These are phyloP conservation scores for Trochalopteron elliotii DNA, from an alignment of 2,113 vertebrate genomes.

Conservation along the genomic window DNA sequence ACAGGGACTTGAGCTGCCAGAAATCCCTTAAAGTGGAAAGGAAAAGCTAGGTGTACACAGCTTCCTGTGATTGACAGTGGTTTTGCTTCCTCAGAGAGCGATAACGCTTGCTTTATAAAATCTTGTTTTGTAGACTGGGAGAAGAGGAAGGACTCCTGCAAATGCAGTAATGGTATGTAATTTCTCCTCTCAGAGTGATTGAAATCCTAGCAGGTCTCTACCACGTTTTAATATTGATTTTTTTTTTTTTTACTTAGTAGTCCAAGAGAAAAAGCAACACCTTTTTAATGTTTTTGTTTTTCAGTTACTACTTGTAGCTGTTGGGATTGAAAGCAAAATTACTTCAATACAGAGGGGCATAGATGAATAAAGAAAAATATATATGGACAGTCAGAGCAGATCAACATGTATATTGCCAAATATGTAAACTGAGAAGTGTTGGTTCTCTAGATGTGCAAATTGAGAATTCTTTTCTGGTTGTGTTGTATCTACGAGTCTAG, in stretches of 20 bases:
- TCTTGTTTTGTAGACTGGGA: constrained; percentile 72
- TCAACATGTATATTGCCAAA: background rate
- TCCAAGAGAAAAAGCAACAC: background rate
- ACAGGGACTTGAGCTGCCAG: background rate
- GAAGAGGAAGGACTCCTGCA: constrained; percentile 60
- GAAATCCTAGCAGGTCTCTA: background rate
- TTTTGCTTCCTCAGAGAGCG: constrained; percentile 40
- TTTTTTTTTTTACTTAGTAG: background rate
- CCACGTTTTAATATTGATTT: background rate
- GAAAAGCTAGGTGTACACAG: background rate
- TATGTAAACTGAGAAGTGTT: background rate
- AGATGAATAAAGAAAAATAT: background rate
- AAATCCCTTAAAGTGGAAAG: background rate
- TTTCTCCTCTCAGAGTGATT: constrained; percentile 26
- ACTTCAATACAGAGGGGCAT: background rate
- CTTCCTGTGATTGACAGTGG: constrained; percentile 69
- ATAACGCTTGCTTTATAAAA: constrained; percentile 63
- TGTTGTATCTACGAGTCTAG: background rate
- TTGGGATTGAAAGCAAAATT: background rate
- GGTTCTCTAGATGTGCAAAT: background rate
- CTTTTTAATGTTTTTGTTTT: background rate
- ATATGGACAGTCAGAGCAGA: background rate
- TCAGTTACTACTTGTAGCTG: background rate
- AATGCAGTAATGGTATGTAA: constrained; percentile 64
- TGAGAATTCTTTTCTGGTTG: background rate